A percentile compares a stretch with the other conserved stretches of the same genome.
These are phyloP conservation scores for Bellardia bayeri DNA, from an alignment of 2,888 invertebrate genomes.

Conservation along the genomic window DNA sequence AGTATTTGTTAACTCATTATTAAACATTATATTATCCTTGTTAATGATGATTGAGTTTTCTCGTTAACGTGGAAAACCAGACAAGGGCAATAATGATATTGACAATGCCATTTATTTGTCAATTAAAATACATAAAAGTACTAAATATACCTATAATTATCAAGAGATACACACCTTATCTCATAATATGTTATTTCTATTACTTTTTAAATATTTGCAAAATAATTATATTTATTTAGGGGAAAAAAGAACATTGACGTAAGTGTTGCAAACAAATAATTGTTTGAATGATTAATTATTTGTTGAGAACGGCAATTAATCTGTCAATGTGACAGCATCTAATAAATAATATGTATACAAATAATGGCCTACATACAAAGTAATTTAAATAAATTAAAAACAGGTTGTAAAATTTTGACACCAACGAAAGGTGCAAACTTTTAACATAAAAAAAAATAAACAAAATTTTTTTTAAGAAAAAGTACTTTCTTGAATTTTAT, in stretches of 20 bases:
- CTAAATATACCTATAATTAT: background rate
- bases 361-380: background rate
- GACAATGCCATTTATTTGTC: slow-evolving; percentile 47
- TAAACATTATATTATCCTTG: slow-evolving; percentile 20
- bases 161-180: background rate
- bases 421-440: too few species aligned
- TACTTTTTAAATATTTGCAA: slow-evolving; percentile 17
- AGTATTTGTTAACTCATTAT: slow-evolving; percentile 14
- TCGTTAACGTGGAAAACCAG: background rate
- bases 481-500: too few species aligned
- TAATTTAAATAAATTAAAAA: too few species aligned
- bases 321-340: slow-evolving; percentile 8
- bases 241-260: slow-evolving; percentile 20
- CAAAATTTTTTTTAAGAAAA: too few species aligned
- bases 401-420: too few species aligned
- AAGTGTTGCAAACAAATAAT: slow-evolving; percentile 32
- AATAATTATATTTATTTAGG: slow-evolving; percentile 19
- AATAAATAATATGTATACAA: background rate
- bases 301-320: slow-evolving; percentile 26
- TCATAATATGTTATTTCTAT: slow-evolving; percentile 4
- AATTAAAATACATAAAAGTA: slow-evolving; percentile 3
- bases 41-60: slow-evolving; percentile 2
- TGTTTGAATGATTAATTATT: slow-evolving; percentile 55
- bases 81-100: slow-evolving; percentile 11
- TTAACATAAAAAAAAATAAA: too few species aligned